Percentiles rank a stretch among this genome's conserved stretches.
Conservation (phyloP, 2,888 invertebrate genomes). For the Phalangium opilio region DNA sequence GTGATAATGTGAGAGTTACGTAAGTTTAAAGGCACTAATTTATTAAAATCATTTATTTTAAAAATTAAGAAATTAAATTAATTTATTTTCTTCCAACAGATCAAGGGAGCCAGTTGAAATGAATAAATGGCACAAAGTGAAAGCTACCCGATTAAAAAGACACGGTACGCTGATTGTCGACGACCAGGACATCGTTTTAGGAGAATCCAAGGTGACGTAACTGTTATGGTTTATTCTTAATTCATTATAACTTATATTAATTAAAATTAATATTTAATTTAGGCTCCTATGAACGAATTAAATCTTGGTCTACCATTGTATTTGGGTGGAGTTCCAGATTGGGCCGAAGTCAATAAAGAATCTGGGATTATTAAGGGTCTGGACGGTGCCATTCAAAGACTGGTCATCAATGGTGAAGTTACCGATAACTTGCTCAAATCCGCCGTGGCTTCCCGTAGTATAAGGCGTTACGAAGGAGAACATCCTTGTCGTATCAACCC, state of each 20-base stretch:
- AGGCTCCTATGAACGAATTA: slow-evolving; percentile 59
- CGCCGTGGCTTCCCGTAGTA: slow-evolving; percentile 30
- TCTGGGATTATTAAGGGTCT: slow-evolving; percentile 42
- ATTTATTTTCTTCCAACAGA: slow-evolving; percentile 31
- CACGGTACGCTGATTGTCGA: slow-evolving; percentile 63
- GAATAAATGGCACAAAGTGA: slow-evolving; percentile 64
- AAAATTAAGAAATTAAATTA: too few species aligned
- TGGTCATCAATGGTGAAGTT: slow-evolving; percentile 58
- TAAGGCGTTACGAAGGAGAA: slow-evolving; percentile 38
- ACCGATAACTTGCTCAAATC: slow-evolving; percentile 33
- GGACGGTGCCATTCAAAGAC: slow-evolving; percentile 64
- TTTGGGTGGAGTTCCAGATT: slow-evolving; percentile 47
- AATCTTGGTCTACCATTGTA: slow-evolving; percentile 64
- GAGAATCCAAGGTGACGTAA: slow-evolving; percentile 40
- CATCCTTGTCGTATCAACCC: slow-evolving; percentile 30
- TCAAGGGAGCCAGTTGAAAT: slow-evolving; percentile 42
- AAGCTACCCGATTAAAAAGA: slow-evolving; percentile 53
- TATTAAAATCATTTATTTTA: not conserved
- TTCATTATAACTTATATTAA: not conserved
- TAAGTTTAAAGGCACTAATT: not conserved
- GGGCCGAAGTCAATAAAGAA: slow-evolving; percentile 33
- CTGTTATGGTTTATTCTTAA: too few species aligned
- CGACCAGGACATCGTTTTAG: slow-evolving; percentile 52
- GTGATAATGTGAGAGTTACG: too few species aligned
- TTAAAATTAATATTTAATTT: slow-evolving; percentile 23